Conservation (phyloP, 2,888 invertebrate species). For the Tipula helvola region DNA sequence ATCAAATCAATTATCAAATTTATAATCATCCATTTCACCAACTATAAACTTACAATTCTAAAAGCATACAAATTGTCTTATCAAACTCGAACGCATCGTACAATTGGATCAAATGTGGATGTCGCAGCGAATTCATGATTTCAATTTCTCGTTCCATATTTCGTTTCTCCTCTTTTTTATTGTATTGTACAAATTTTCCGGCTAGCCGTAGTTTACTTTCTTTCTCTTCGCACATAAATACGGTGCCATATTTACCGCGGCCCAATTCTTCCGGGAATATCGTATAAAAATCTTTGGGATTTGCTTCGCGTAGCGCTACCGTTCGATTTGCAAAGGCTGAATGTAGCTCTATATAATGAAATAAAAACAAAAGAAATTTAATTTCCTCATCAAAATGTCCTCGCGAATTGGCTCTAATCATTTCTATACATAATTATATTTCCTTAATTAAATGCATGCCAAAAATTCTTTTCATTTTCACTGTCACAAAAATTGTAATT, state of each 20-base stretch:
- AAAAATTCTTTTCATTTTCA: neutral
- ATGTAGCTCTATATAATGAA: constrained; percentile 59
- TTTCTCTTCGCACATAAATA: constrained; percentile 84
- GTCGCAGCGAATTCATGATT: constrained; percentile 88
- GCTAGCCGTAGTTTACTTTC: constrained; percentile 68
- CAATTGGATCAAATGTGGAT: constrained; percentile 90
- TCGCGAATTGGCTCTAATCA: neutral
- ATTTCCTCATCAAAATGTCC: neutral
- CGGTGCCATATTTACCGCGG: constrained; percentile 96
- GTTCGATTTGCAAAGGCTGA: constrained; percentile 73
- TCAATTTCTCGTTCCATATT: constrained; percentile 94
- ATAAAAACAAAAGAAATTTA: neutral
- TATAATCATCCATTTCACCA: neutral
- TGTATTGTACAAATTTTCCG: constrained; percentile 83
- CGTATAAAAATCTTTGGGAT: constrained; percentile 70
- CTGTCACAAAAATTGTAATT: neutral
- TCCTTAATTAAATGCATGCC: neutral
- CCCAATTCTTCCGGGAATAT: constrained; percentile 81
- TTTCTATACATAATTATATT: neutral
- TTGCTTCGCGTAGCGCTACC: constrained; percentile 61
- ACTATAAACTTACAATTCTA: constrained; percentile 85
- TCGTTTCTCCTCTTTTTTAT: constrained; percentile 72
- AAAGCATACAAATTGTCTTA: constrained; percentile 89
- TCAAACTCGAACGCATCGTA: constrained; percentile 94
- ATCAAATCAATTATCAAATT: neutral